Conservation (phyloP, 2,888 invertebrate genomes). For the Elaeidobius kamerunicus region DNA sequence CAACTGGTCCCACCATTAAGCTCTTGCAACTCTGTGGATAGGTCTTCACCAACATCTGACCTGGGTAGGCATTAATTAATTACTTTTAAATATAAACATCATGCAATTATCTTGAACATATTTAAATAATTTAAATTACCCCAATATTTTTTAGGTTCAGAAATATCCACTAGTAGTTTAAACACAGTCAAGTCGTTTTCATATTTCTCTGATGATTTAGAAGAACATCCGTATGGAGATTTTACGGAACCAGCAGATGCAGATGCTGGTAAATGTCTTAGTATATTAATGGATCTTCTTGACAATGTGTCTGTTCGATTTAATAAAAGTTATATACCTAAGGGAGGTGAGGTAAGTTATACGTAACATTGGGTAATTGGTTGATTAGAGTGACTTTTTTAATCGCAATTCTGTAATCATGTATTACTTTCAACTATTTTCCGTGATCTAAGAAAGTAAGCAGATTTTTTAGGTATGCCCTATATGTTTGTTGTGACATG, state of each 20-base stretch:
- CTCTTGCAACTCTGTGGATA: constrained; percentile 8
- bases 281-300: constrained; percentile 3
- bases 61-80: background rate
- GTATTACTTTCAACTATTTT: too few relatives aligned
- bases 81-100: too few relatives aligned
- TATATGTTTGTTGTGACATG: too few relatives aligned
- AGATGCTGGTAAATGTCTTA: constrained; percentile 6
- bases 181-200: constrained; percentile 10
- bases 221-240: background rate
- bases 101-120: too few relatives aligned
- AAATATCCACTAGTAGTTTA: constrained; percentile 8
- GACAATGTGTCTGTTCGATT: constrained; percentile 18
- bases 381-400: background rate
- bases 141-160: constrained; percentile 7
- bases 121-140: too few relatives aligned
- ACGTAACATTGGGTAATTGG: background rate
- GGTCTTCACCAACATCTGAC: constrained; percentile 10
- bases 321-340: constrained; percentile 6
- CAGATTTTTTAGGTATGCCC: too few relatives aligned
- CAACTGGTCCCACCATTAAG: constrained; percentile 15
- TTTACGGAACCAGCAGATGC: background rate
- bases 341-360: constrained; percentile 8
- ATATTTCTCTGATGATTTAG: constrained; percentile 16
- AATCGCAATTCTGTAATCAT: too few relatives aligned
- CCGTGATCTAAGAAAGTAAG: too few relatives aligned